These are phyloP conservation scores for Hydrolagus affinis DNA, from an alignment of 2,113 vertebrate species.

Conservation along the genomic window DNA sequence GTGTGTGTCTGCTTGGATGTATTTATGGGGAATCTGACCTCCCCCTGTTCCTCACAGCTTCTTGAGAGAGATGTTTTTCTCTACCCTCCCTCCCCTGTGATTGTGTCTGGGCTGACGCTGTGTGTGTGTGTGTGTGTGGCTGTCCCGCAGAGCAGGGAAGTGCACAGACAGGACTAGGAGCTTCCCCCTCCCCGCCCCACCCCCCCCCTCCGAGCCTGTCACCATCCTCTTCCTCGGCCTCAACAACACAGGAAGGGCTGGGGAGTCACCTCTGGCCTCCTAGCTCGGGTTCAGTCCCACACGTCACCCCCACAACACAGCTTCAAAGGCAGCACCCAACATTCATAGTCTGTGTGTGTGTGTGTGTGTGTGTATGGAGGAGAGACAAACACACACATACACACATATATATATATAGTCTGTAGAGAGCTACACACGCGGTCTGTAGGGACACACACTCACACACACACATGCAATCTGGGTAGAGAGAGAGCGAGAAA, in stretches of 20 bases:
- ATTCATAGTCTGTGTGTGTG: background rate
- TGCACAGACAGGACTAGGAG: too few species aligned
- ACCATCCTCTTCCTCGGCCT: background rate
- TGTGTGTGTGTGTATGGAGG: background rate
- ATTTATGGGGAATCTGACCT: too few species aligned
- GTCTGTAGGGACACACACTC: background rate
- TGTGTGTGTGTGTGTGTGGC: too few species aligned
- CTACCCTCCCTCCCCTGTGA: too few species aligned
- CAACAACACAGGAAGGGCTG: background rate
- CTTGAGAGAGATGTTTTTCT: too few species aligned
- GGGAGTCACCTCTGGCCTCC: background rate
- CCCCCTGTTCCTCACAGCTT: too few species aligned
- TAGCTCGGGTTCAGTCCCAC: background rate
- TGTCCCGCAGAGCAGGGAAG: too few species aligned
- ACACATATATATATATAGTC: background rate
- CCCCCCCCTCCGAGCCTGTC: background rate
- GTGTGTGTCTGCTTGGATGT: too few species aligned
- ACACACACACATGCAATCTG: background rate
- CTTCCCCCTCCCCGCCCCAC: too few species aligned
- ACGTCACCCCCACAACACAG: background rate
- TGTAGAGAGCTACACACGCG: background rate
- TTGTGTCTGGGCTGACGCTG: too few species aligned
- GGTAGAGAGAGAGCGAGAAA: too few species aligned
- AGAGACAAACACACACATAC: background rate
- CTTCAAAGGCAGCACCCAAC: background rate